Base-by-base conservation (phyloP, 2,797 vertebrate species). In the Lagocephalus sceleratus region DNA sequence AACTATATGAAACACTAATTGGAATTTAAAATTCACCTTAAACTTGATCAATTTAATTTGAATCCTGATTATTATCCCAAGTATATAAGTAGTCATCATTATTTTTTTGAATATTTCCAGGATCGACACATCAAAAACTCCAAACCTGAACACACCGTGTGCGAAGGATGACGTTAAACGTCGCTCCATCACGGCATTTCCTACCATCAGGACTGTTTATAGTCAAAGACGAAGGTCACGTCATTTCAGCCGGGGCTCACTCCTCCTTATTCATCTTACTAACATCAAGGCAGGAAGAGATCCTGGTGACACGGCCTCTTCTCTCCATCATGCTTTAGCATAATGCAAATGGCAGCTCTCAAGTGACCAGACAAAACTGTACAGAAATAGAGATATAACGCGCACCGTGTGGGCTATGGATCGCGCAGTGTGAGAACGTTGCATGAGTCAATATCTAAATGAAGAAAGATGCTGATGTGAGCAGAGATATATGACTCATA, bases 401-500 rank as follows among this genome's bases (percentile, higher is more conserved):
- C 62, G 67, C 59, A 46, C 46, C 46, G 79, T 60, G 63, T 57
- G 46, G 64, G 61, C 76, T 80, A 85, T 81, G 60, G 79, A 84
- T 87, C 20, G 67, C 63, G 67, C 67, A 79, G 76, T 68, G 73
- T 71, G 79, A 75, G 76, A 75, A 84, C 74, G 66, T 58, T 66
- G 76, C 73, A 60, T 57, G 71, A 85, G 81, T 83, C 87, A 79
- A 89, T 89, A 82, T 53, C 73, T 69, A 86, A 85, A 87, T 88
- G 73, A 85, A 85, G 85, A 87, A 87, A 87, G 78, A 88, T 87
- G 87, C 85, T 88, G 86, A 89, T 88, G 84, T 71, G 82, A 83
- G 79, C 69, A 38, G 47, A 82, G 79, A 80, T 84, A 71, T 83
- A 86, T 74, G 82, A 82, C 64, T 86, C 80, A 78, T 77, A 83